Percentiles rank a stretch among this genome's conserved stretches.
Conservation (phyloP, 2,797 vertebrate species). For the Margarornis squamiger region DNA sequence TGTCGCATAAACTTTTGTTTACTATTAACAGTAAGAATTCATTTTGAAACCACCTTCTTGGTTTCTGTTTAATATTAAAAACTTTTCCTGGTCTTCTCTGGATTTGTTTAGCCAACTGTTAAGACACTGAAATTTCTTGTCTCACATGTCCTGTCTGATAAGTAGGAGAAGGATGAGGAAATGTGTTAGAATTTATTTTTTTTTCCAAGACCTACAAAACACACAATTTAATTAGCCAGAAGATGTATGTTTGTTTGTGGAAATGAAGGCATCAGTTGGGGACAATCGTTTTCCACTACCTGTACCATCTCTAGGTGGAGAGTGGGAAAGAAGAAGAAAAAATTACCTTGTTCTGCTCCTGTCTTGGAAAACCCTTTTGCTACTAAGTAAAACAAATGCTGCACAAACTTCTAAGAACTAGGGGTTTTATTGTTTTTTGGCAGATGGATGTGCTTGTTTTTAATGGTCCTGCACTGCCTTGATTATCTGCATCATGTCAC, state of each 20-base stretch:
- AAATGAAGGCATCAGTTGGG: background rate
- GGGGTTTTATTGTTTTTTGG: conserved; percentile 2
- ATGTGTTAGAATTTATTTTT: background rate
- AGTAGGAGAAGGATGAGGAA: background rate
- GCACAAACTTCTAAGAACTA: background rate
- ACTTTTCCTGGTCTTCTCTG: background rate
- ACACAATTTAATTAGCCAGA: background rate
- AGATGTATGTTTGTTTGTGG: background rate
- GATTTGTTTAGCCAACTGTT: background rate
- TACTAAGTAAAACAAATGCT: background rate
- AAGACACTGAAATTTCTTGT: background rate
- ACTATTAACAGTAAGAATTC: fast-evolving
- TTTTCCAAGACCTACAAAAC: background rate
- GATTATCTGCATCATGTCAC: background rate
- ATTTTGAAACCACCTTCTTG: background rate
- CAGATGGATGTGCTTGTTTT: conserved; percentile 39
- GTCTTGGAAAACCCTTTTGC: background rate
- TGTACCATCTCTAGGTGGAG: background rate
- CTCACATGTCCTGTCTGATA: background rate
- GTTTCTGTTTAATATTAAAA: background rate
- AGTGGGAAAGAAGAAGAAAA: background rate
- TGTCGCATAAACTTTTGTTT: background rate
- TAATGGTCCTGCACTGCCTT: conserved; percentile 17
- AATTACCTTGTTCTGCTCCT: background rate
- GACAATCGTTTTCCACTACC: background rate